These are phyloP conservation scores for Leuctra nigra DNA, from an alignment of 2,888 invertebrate genomes.

Conservation along the genomic window DNA sequence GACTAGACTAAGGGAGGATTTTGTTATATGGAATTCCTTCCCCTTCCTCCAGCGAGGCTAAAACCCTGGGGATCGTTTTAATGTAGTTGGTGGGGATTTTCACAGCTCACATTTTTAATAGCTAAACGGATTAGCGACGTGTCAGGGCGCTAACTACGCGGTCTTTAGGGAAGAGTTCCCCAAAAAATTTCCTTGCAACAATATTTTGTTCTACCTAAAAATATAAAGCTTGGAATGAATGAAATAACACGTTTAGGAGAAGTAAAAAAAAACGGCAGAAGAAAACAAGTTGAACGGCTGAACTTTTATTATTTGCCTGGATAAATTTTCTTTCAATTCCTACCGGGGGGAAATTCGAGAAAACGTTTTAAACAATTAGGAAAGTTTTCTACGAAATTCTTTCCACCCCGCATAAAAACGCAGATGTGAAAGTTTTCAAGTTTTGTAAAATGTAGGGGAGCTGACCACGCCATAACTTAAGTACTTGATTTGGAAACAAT, in stretches of 20 bases:
- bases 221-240: no score
- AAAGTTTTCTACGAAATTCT: background rate
- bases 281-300: background rate
- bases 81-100: constrained; percentile 3
- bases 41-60: background rate
- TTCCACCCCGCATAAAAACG: background rate
- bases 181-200: no score
- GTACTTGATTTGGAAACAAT: background rate
- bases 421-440: background rate
- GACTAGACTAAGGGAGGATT: constrained; percentile 6
- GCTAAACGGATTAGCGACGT: constrained; percentile 7
- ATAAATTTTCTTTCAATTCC: background rate
- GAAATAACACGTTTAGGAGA: no score
- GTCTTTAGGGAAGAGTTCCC: no score
- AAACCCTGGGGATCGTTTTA: constrained; percentile 3
- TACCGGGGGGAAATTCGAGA: background rate
- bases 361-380: constrained; percentile 13
- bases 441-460: background rate
- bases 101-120: constrained; percentile 6
- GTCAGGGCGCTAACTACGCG: background rate
- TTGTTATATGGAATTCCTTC: background rate
- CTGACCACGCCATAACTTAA: constrained; percentile 2
- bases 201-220: no score
- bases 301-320: background rate
- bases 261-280: no score